phyloP scores from a whole-genome alignment of 2,888 invertebrate species.

The Cyclophora punctaria region DNA sequence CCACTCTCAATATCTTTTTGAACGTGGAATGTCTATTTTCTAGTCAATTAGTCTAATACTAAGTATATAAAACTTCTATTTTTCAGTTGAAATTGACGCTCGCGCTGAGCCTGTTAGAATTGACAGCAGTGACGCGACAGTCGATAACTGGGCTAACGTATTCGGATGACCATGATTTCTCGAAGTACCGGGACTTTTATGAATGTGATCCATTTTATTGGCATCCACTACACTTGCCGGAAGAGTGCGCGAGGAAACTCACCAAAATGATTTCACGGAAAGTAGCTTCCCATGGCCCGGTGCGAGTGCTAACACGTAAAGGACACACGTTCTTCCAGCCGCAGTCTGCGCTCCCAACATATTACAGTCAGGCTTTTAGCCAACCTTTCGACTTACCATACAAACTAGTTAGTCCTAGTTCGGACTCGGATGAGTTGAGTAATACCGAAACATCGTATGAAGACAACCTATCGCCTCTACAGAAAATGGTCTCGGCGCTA shows the following conservation, averaged over 20 bases:
- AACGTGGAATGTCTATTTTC: no score
- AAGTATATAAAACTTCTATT: background rate
- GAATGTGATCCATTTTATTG: constrained; percentile 60
- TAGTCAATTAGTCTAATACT: no score
- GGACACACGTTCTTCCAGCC: no score
- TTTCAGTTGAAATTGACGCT: constrained; percentile 27
- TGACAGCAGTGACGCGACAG: constrained; percentile 18
- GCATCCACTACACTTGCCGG: constrained; percentile 59
- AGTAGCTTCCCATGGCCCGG: constrained; percentile 24
- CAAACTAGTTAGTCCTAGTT: no score
- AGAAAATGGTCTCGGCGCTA: constrained; percentile 40
- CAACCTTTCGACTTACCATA: no score
- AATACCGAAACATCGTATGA: background rate
- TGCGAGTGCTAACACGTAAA: constrained; percentile 19
- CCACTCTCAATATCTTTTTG: no score
- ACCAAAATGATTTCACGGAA: constrained; percentile 39
- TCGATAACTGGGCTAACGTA: constrained; percentile 59
- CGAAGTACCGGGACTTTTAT: constrained; percentile 42
- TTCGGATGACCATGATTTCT: constrained; percentile 53
- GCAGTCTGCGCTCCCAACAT: no score
- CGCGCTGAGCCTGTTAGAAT: constrained; percentile 13
- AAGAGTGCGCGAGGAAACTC: constrained; percentile 44
- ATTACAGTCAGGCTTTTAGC: no score
- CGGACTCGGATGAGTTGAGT: no score
- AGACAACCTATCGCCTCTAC: constrained; percentile 26